Evolutionary conservation across 2,113 vertebrate genomes (phyloP).

Genomic region (Hippocampus barbouri): DNA sequence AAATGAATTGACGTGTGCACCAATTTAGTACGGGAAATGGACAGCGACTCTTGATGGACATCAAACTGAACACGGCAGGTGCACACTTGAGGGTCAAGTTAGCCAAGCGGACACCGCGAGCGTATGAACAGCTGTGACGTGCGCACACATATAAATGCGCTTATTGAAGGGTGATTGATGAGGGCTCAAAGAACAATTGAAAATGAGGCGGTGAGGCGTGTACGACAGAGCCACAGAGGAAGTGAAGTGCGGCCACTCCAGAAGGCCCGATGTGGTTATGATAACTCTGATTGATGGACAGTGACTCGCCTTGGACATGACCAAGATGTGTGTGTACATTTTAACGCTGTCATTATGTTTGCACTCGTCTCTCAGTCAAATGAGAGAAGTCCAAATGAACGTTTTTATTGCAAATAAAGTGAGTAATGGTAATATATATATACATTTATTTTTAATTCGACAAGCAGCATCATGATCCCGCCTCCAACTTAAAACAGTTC

Average conservation of each 20-base stretch:
- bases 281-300: slow-evolving; percentile 48
- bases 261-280: slow-evolving; percentile 34
- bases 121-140: slow-evolving; percentile 32
- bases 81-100: slow-evolving; percentile 28
- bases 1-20: background rate
- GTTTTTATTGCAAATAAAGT: no score
- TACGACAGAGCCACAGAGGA: slow-evolving; percentile 51
- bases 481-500: no score
- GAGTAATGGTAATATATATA: no score
- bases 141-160: slow-evolving; percentile 1
- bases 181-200: slow-evolving; percentile 57
- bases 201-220: slow-evolving; percentile 61
- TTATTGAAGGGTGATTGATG: slow-evolving; percentile 54
- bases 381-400: no score
- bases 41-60: slow-evolving; percentile 2
- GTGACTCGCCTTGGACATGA: background rate
- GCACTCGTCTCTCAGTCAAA: background rate
- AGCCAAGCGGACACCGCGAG: slow-evolving; percentile 17
- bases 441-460: no score
- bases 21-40: background rate
- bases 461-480: no score
- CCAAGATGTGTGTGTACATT: slow-evolving; percentile 3
- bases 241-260: slow-evolving; percentile 28
- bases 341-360: background rate
- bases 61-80: slow-evolving; percentile 28